Base-by-base conservation (phyloP, 1,140 invertebrate species). In the Telenomus remus region DNA sequence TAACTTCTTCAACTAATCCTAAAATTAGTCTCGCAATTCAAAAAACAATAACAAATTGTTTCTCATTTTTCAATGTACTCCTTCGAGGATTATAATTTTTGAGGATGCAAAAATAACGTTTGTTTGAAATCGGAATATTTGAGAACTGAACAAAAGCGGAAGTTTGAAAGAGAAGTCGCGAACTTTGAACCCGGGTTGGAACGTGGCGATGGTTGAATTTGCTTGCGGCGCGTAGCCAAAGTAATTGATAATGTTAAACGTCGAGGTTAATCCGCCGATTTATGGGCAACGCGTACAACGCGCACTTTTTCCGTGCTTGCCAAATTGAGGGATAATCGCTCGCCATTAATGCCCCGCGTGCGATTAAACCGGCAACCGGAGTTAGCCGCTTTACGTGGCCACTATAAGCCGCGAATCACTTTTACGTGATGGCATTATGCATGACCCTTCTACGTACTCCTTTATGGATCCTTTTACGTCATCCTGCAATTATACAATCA, bases 161-260 rank as follows among this genome's bases (percentile, higher is more conserved):
- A 27, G 19, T 27, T 3, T 27, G 19, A 27, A 9, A 11, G 50
- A 61, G 61, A 56, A 27, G 46, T 35, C 0, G 56, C 44, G 53
- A 57, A 47, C 69, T 64, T 8, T 71, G 59, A 71, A 53, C 68
- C n/a, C 13, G n/a, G 2, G 1, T 39, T 10, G 46, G 47, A 57
- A 64, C 60, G 60, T 64, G 53, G 51, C 68, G 33, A 42, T 60
- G 48, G 47, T 48, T 60, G 59, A 37, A 27, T 59, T n/a, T 4
- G 6, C 43, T 65, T 44, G 63, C 63, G 15, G 46, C 49, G 54
- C 35, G 13, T 51, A 50, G 42, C 48, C 19, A 51, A 71, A 75
- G 78, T 86, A 86, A 87, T 86, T 87, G 86, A 87, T 87, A 86
- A 86, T 83, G 84, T 81, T 86, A 82, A 86, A 85, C 80, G 81